phyloP scores from a whole-genome alignment of 2,113 vertebrate species.

The Ophiodon elongatus region DNA sequence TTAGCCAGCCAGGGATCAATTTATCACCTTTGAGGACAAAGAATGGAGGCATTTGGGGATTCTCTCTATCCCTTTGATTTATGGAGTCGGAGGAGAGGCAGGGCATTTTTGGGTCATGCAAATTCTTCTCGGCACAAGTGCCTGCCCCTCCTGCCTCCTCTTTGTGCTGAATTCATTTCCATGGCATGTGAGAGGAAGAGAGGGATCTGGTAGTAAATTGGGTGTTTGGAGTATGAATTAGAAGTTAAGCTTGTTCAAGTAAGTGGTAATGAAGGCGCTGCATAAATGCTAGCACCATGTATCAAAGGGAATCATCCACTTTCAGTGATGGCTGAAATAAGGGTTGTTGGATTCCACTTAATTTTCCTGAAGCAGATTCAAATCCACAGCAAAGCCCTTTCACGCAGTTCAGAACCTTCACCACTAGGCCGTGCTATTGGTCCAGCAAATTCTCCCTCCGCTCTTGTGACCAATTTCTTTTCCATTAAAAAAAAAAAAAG shows the following conservation, averaged over 20 bases:
- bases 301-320: constrained; percentile 35
- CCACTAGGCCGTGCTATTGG: constrained; percentile 83
- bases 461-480: constrained; percentile 76
- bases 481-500: background rate
- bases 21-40: constrained; percentile 80
- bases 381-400: background rate
- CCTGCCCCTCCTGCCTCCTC: constrained; percentile 38
- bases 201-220: constrained; percentile 26
- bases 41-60: constrained; percentile 63
- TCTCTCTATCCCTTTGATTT: constrained; percentile 73
- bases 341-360: constrained; percentile 27
- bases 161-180: constrained; percentile 54
- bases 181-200: constrained; percentile 21
- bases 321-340: constrained; percentile 21
- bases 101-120: constrained; percentile 84
- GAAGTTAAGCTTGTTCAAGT: constrained; percentile 30
- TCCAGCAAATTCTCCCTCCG: constrained; percentile 40
- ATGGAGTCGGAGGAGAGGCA: constrained; percentile 69
- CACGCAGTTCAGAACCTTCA: background rate
- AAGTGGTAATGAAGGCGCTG: constrained; percentile 26
- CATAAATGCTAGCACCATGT: constrained; percentile 17
- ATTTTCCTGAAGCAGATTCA: constrained; percentile 8
- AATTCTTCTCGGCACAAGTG: constrained; percentile 61
- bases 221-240: constrained; percentile 22
- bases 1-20: constrained; percentile 77